Conservation (phyloP, 2,888 invertebrate species). For the Abrostola tripartita region DNA sequence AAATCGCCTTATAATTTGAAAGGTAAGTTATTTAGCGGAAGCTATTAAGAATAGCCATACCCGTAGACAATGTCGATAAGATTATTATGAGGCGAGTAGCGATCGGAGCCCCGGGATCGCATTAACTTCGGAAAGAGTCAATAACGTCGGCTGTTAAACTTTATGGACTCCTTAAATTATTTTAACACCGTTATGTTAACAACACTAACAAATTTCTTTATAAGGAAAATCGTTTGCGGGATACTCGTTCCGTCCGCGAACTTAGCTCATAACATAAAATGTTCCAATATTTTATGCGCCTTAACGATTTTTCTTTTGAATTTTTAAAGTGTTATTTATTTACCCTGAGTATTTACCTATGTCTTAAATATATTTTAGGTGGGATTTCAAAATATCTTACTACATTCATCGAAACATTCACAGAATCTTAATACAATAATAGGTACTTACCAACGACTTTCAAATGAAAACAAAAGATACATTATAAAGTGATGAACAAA, state of each 20-base stretch:
- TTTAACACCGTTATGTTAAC: constrained; percentile 80
- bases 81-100: constrained; percentile 71
- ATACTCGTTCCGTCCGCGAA: constrained; percentile 57
- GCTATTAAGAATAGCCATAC: constrained; percentile 68
- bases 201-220: constrained; percentile 80
- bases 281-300: constrained; percentile 70
- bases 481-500: constrained; percentile 36
- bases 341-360: constrained; percentile 15
- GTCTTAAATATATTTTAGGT: constrained; percentile 59
- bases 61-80: constrained; percentile 74
- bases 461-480: constrained; percentile 9
- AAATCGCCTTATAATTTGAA: constrained; percentile 46
- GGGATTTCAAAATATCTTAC: constrained; percentile 47
- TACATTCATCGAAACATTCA: constrained; percentile 32
- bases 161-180: constrained; percentile 82
- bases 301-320: constrained; percentile 59
- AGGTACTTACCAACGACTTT: not conserved
- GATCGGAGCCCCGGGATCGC: constrained; percentile 72
- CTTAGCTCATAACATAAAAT: constrained; percentile 73
- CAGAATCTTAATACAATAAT: constrained; percentile 4
- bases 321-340: constrained; percentile 58
- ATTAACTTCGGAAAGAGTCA: constrained; percentile 78
- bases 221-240: constrained; percentile 71
- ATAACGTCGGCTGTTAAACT: constrained; percentile 80
- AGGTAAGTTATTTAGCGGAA: constrained; percentile 55